These are phyloP conservation scores for Dugesia japonica DNA, from an alignment of 2,888 invertebrate genomes.

Conservation along the genomic window DNA sequence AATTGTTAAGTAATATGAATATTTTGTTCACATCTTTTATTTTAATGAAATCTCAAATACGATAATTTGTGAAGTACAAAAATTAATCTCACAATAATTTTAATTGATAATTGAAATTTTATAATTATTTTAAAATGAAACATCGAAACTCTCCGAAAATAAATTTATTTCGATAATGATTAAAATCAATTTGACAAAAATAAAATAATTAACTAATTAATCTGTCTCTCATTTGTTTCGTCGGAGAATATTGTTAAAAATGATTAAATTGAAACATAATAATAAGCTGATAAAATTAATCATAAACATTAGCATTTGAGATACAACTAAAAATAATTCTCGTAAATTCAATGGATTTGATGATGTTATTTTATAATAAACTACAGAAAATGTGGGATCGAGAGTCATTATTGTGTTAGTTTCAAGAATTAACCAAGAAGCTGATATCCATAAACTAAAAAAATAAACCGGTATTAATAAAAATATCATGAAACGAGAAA, in stretches of 20 bases:
- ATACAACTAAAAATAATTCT: slow-evolving; percentile 8
- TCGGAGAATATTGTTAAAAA: not conserved
- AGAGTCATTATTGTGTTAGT: not conserved
- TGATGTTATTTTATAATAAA: not conserved
- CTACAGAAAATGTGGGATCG: not conserved
- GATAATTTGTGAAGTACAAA: no score
- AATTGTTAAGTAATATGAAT: no score
- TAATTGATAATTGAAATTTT: no score
- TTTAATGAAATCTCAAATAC: no score
- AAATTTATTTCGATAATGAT: no score
- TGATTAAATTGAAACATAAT: slow-evolving; percentile 5
- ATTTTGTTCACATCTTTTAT: no score
- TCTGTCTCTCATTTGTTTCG: not conserved
- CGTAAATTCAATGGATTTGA: not conserved
- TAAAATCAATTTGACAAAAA: no score
- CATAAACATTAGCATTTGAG: slow-evolving; percentile 3
- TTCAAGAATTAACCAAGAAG: not conserved
- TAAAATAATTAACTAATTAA: no score
- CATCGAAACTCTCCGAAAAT: no score
- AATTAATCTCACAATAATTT: no score
- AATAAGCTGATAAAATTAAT: not conserved
- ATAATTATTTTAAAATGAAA: no score
- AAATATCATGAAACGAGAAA: not conserved
- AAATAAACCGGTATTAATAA: not conserved
- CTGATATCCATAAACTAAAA: not conserved